Evolutionary conservation across 2,888 invertebrate species (phyloP), one percentile per base, ranked within the genome.

Genomic region (Limnephilus rhombicus): DNA sequence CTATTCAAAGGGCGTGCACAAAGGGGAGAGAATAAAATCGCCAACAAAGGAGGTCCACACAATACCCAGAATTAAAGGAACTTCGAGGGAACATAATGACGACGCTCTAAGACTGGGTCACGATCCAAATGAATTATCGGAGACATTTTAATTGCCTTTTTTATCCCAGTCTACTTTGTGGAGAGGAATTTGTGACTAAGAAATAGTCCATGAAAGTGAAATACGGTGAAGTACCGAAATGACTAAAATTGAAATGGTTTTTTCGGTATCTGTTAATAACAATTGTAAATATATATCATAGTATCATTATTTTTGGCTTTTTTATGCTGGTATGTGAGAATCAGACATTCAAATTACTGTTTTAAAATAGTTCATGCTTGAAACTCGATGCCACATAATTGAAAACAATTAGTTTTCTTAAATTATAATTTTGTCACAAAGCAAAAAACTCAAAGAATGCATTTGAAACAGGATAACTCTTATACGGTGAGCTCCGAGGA

Each of bases 1-100:
- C 90, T 91, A 85, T 92, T 93, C 90, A 91, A 93, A 89, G 89
- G 91, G 91, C 89, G 45, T 34, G 90, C 91, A 92, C 92, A 92
- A 93, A 90, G 89, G 92, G 91, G 91, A 90, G 85, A 90, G 90
- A 93, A 92, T 89, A 92, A 92, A 92, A 91, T 80, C 85, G 93
- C 91, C 87, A 91, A 93, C 93, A 91, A 93, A 93, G 93, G 93
- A 93, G 91, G 91, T 83, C 85, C 91, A 92, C 89, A 92, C 91
- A 91, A 91, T 91, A 90, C 89, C 41, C 31, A 85, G 92, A 93
- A 92, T 93, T 92, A 90, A 92, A 92, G 92, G 90, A 92, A 92
- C 92, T 92, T 91, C 82, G 41, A 89, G 89, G 89, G 68, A 80
- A 81, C 92, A 90, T 92, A 92, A 92, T 92, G 92, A 92, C 80